These are phyloP conservation scores for Phoxinus dragarum DNA, from an alignment of 2,797 vertebrate species.

Conservation along the genomic window DNA sequence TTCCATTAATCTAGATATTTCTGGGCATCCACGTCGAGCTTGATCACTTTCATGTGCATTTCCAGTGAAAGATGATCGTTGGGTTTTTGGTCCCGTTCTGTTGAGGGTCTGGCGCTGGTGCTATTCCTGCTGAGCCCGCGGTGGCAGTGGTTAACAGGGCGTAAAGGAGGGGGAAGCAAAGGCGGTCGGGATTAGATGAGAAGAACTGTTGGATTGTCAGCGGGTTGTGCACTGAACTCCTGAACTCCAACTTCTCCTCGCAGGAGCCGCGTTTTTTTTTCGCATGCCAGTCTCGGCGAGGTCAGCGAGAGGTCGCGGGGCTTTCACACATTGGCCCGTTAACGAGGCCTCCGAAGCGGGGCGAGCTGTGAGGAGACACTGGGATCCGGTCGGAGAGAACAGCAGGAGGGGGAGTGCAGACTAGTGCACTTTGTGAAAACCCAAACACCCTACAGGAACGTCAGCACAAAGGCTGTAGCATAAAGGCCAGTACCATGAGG, in stretches of 20 bases:
- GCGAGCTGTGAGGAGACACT: slow-evolving; percentile 68
- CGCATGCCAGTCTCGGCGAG: slow-evolving; percentile 67
- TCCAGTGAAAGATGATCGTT: slow-evolving; percentile 20
- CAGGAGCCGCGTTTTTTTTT: slow-evolving; percentile 47
- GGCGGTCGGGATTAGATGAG: slow-evolving; percentile 56
- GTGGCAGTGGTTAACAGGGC: slow-evolving; percentile 59
- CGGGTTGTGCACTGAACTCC: slow-evolving; percentile 68
- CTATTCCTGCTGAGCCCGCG: slow-evolving; percentile 44
- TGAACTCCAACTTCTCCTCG: slow-evolving; percentile 65
- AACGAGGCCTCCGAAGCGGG: slow-evolving; percentile 74
- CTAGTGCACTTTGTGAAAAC: slow-evolving; percentile 37
- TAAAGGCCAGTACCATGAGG: slow-evolving; percentile 32
- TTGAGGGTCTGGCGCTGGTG: slow-evolving; percentile 49
- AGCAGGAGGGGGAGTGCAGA: slow-evolving; percentile 56
- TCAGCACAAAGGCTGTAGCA: slow-evolving; percentile 43
- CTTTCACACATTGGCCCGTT: slow-evolving; percentile 74
- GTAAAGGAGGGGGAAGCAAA: slow-evolving; percentile 49
- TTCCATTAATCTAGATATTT: slow-evolving; percentile 33
- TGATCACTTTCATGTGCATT: slow-evolving; percentile 42
- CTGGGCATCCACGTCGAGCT: slow-evolving; percentile 21
- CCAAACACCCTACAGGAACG: slow-evolving; percentile 41
- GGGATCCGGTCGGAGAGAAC: slow-evolving; percentile 62
- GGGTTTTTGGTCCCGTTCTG: slow-evolving; percentile 20
- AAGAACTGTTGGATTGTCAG: slow-evolving; percentile 62
- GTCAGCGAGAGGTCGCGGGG: slow-evolving; percentile 71